These are phyloP conservation scores for Chorisops tibialis DNA, from an alignment of 2,888 invertebrate species.

Conservation along the genomic window DNA sequence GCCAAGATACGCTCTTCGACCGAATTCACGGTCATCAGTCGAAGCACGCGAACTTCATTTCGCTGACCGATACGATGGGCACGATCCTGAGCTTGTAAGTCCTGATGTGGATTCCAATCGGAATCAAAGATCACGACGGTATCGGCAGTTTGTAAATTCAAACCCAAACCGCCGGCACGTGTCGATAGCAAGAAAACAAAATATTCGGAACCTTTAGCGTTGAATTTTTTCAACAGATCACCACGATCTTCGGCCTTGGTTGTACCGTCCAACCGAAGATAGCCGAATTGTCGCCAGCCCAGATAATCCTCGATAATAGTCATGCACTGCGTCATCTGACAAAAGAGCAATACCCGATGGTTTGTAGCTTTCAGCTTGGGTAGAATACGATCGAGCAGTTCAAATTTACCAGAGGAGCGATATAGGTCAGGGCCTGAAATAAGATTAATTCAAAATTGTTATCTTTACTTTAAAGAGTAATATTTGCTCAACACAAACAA, in stretches of 20 bases:
- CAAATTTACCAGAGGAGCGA: conserved; percentile 95
- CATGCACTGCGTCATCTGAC: conserved; percentile 99
- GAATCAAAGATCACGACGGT: conserved; percentile 99
- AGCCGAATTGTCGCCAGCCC: conserved; percentile 82
- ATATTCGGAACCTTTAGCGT: conserved; percentile 82
- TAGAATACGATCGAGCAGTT: conserved; percentile 91
- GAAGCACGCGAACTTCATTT: conserved; percentile 94
- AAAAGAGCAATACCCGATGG: conserved; percentile 96
- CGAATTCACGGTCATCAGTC: conserved; percentile 98
- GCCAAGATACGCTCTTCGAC: conserved; percentile 98
- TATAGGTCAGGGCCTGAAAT: conserved; percentile 75
- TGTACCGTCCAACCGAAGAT: conserved; percentile 93
- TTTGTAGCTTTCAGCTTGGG: conserved; percentile 91
- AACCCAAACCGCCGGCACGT: conserved; percentile 94
- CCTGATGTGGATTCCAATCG: conserved; percentile 99
- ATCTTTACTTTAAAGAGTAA: too few relatives aligned
- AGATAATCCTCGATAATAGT: conserved; percentile 98
- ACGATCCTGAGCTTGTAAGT: conserved; percentile 98
- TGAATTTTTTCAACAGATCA: conserved; percentile 87
- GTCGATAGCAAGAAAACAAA: conserved; percentile 96
- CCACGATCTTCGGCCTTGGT: conserved; percentile 98
- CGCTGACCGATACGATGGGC: conserved; percentile 99
- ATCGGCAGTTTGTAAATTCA: conserved; percentile 97
- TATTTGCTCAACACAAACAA: not conserved
- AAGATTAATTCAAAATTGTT: not conserved